phyloP scores from a whole-genome alignment of 2,113 vertebrate species.

The Centropristis striata region DNA sequence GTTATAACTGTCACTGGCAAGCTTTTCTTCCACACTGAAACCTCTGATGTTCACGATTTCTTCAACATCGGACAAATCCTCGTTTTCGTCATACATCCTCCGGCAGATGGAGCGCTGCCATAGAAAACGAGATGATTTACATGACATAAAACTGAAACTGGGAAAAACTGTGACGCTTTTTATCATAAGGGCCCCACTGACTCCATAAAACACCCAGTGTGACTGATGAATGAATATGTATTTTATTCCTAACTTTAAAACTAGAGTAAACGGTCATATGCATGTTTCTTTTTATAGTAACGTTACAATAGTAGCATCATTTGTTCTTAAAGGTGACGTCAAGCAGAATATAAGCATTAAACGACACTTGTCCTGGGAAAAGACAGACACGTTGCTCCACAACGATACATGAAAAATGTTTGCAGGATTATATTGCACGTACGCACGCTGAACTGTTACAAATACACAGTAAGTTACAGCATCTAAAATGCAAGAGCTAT shows the following conservation, averaged over 20 bases:
- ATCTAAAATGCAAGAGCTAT: not conserved
- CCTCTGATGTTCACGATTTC: constrained; percentile 94
- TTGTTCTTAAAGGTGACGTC: constrained; percentile 11
- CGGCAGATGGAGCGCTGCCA: constrained; percentile 92
- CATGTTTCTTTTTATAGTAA: not conserved
- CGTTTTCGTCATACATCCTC: constrained; percentile 94
- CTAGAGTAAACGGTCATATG: not conserved
- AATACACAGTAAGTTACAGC: not conserved
- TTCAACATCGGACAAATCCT: constrained; percentile 95
- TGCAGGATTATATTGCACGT: constrained; percentile 3
- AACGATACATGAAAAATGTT: constrained; percentile 4
- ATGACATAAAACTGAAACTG: constrained; percentile 11
- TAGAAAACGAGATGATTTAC: constrained; percentile 40
- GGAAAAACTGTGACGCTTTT: too few relatives aligned
- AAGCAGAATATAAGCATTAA: not conserved
- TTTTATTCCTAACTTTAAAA: constrained; percentile 30
- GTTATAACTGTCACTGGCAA: constrained; percentile 89
- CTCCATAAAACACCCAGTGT: not conserved
- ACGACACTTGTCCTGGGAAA: not conserved
- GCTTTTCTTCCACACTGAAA: constrained; percentile 96
- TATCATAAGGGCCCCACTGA: not conserved
- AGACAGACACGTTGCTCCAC: constrained; percentile 5
- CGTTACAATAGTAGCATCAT: not conserved
- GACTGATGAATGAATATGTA: not conserved
- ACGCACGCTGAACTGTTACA: not conserved